These are phyloP conservation scores for Pyrgilauda ruficollis DNA, from an alignment of 2,113 vertebrate species.

Conservation along the genomic window DNA sequence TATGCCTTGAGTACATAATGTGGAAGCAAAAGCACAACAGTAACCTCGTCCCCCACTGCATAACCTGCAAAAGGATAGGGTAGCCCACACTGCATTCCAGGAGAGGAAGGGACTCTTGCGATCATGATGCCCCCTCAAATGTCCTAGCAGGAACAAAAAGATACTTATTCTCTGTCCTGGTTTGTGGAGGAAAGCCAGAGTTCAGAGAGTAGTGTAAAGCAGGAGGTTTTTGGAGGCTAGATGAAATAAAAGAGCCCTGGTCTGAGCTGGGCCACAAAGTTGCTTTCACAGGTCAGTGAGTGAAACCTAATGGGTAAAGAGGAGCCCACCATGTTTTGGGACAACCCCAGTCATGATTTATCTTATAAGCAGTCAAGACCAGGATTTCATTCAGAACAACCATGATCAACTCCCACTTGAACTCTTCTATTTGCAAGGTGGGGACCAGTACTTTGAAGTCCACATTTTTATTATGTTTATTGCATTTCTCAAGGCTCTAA, in stretches of 20 bases:
- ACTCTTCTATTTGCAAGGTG: background rate
- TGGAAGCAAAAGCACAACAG: background rate
- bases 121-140: background rate
- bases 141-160: background rate
- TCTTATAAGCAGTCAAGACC: background rate
- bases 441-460: background rate
- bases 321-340: background rate
- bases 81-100: accelerated
- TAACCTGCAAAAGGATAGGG: background rate
- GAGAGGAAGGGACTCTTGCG: background rate
- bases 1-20: background rate
- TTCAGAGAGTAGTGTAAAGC: background rate
- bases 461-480: background rate
- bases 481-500: background rate
- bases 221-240: background rate
- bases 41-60: background rate
- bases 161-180: background rate
- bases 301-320: background rate
- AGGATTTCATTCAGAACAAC: background rate
- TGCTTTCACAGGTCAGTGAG: background rate
- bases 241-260: background rate
- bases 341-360: background rate
- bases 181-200: background rate
- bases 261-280: background rate
- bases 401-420: background rate